phyloP scores from a whole-genome alignment of 2,113 vertebrate genomes.

The Hystrix cristata region DNA sequence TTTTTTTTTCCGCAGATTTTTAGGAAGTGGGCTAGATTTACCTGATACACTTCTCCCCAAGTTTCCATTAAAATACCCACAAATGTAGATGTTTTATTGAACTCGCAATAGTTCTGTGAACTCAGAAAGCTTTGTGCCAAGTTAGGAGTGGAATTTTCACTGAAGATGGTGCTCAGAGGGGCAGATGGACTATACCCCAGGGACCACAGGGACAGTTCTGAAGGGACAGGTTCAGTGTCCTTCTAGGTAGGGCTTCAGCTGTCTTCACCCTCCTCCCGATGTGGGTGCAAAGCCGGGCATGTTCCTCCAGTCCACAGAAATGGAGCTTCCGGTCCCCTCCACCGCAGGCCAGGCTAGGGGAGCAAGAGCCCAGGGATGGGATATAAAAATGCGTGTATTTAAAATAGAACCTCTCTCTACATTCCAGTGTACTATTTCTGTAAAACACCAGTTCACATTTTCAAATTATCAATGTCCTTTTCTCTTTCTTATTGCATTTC shows the following conservation, averaged over 20 bases:
- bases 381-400: neutral
- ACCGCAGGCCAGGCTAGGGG: neutral
- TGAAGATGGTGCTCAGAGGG: neutral
- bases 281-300: neutral
- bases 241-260: neutral
- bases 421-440: neutral
- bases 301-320: neutral
- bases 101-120: neutral
- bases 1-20: neutral
- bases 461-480: neutral
- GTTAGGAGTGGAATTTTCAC: neutral
- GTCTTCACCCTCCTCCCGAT: neutral
- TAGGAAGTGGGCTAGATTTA: neutral
- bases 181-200: neutral
- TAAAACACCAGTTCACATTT: neutral
- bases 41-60: neutral
- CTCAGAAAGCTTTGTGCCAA: neutral
- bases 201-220: neutral
- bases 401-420: neutral
- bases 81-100: constrained; percentile 10
- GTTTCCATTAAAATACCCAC: neutral
- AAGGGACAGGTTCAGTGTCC: neutral
- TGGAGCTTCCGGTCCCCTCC: fast-evolving
- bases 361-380: neutral
- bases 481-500: neutral